phyloP scores from a whole-genome alignment of 2,113 vertebrate genomes.

The Collichthys lucidus region DNA sequence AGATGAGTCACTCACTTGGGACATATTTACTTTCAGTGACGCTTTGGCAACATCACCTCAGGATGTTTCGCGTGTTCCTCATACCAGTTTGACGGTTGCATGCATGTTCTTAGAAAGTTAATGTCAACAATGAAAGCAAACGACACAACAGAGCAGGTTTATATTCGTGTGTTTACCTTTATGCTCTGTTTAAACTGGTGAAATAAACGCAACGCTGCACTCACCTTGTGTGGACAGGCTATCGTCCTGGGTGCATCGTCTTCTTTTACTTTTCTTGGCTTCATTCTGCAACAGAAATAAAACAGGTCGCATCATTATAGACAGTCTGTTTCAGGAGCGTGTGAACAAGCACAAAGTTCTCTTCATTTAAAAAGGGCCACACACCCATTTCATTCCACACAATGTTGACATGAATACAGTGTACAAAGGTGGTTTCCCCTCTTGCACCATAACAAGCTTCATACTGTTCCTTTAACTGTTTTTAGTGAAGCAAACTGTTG shows the following conservation, averaged over 20 bases:
- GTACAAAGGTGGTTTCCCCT: neutral
- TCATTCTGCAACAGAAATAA: slow-evolving; percentile 88
- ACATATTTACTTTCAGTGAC: neutral
- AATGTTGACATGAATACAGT: neutral
- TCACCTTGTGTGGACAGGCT: slow-evolving; percentile 99
- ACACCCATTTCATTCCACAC: neutral
- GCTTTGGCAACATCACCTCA: neutral
- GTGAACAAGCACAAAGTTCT: neutral
- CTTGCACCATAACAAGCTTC: no score
- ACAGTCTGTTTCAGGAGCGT: neutral
- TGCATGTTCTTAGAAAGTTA: neutral
- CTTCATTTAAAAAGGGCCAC: neutral
- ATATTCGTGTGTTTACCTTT: neutral
- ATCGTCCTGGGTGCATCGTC: slow-evolving; percentile 98
- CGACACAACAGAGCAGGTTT: neutral
- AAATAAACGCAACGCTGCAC: slow-evolving; percentile 59
- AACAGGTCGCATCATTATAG: neutral
- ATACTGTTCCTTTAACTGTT: neutral
- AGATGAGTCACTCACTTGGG: neutral
- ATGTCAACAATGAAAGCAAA: neutral
- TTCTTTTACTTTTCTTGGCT: slow-evolving; percentile 98
- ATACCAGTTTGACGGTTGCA: neutral
- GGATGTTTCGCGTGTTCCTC: neutral
- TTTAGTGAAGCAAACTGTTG: neutral
- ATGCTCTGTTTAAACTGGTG: neutral